Evolutionary conservation across 2,113 vertebrate genomes (phyloP), one percentile per base, ranked within the genome.

Genomic region (Oriolus oriolus): DNA sequence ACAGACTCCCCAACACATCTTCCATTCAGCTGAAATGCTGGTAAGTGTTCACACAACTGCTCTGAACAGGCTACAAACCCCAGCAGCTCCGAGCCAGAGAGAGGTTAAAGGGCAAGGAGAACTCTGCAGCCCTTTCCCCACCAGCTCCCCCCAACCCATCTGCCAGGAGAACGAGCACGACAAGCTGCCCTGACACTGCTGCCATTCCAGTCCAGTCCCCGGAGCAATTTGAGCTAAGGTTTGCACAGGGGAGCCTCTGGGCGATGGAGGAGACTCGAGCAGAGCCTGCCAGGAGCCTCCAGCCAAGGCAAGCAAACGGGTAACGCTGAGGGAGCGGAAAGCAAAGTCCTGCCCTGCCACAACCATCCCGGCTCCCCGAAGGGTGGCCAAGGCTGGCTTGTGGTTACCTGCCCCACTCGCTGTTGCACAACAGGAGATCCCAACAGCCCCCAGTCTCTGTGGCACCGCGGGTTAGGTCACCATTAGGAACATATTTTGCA

Each of bases 401-500:
- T 97, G 97, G 97, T 96, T 81, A 96, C 96, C 94, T 97, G 96
- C 94, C 94, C 70, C 61, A 6, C 77, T 91, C 88, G 68, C 44
- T 50, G 70, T 92, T 76, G 95, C 90, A 86, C 95, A 96, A 89
- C 74, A 70, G 92, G 88, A 94, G 84, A 85, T 47, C 82, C 44
- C 31, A 89, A 74, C 47, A 54, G 45, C 95, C 95, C 95, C 92
- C 97, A 91, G 97, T 39, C 96, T 87, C 50, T 84, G 97, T 97
- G 97, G 97, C 96, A 96, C 91, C 94, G 66, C 2, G 92, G 96
- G 70, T 96, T 93, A 84, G 94, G 16, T 56, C 39, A 49, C 91
- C 87, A 89, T 96, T 97, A 95, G 96, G 96, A 97, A 96, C 91
- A 93, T 86, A 90, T 73, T 98, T 97, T 98, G 97, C 89, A 97